These are phyloP conservation scores for Drosophila neocordata DNA, from an alignment of 1,140 invertebrate species.

Conservation along the genomic window DNA sequence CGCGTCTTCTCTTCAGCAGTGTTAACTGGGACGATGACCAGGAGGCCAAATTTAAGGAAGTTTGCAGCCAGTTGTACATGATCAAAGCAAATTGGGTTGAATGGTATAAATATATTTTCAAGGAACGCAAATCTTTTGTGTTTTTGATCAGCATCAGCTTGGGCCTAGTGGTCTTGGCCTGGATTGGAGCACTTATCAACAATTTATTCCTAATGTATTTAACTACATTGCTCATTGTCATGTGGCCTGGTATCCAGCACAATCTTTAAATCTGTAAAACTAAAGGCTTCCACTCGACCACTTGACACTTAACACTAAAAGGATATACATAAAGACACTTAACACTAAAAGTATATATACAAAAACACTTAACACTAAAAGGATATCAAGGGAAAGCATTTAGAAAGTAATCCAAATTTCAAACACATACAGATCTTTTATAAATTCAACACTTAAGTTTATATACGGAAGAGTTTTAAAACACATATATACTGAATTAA, in stretches of 20 bases:
- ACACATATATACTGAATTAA: no score
- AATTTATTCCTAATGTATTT: slow-evolving; percentile 92
- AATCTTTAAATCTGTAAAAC: slow-evolving; percentile 13
- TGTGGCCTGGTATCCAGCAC: slow-evolving; percentile 85
- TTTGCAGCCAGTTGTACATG: slow-evolving; percentile 69
- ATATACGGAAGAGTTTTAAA: no score
- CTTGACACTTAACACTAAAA: no score
- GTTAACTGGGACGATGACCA: slow-evolving; percentile 90
- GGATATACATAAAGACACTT: no score
- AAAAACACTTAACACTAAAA: no score
- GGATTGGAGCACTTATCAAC: slow-evolving; percentile 91
- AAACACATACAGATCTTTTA: no score
- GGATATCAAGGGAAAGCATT: no score
- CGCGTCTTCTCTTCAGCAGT: slow-evolving; percentile 86
- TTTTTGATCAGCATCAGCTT: slow-evolving; percentile 89
- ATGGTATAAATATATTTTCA: slow-evolving; percentile 73
- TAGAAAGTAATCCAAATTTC: no score
- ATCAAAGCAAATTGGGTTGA: slow-evolving; percentile 47
- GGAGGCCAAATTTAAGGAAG: slow-evolving; percentile 90
- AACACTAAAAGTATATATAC: no score
- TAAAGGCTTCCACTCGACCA: no score
- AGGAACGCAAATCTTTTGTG: slow-evolving; percentile 76
- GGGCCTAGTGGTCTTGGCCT: slow-evolving; percentile 87
- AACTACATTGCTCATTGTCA: slow-evolving; percentile 83
- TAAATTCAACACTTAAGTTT: no score